Evolutionary conservation across 2,888 invertebrate genomes (phyloP), one percentile per base, ranked within the genome.

Genomic region (Thyatira batis): DNA sequence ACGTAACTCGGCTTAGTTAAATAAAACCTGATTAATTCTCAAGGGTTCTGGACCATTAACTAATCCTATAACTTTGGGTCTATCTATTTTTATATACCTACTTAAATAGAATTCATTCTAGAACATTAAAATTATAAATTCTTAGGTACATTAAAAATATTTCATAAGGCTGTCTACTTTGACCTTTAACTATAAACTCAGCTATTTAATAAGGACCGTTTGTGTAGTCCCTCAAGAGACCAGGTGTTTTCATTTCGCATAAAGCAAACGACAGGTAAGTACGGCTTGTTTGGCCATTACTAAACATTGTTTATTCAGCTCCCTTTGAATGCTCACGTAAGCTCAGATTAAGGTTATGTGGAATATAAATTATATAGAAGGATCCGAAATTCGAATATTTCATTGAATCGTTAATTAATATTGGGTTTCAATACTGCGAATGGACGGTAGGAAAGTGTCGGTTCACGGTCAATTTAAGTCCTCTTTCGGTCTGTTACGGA

Each of bases 401-500:
- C 25, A 49, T 66, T 57, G 13, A 1, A 52, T 60, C 55, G 65
- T 71, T 78, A 77, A 82, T 83, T 80, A 80, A 80, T 78, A 76
- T 76, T 54, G 69, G 67, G 62, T 70, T 71, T 73, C 73, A 69
- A 76, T 79, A 77, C 78, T 76, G 75, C 69, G 69, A 80, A 76
- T 76, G 72, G 70, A 75, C 67, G 75, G 69, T 71, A 70, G 74
- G 17, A 13, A 77, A 81, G 77, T 78, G 81, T 76, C 80, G 71
- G 82, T 81, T 78, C 70, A 78, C 82, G 82, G 82, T 80, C 86
- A 80, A 85, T 88, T 87, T 84, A 78, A 78, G 75, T 62, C 79
- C 76, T 70, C 82, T 81, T 82, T 72, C 69, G 76, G 65, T 71
- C 67, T 75, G 71, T 70, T 80, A 75, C 79, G 79, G 82, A 74